Percentiles rank a stretch among this genome's conserved stretches.
Conservation (phyloP, 2,113 vertebrate species). For the Gasterosteus nipponicus region DNA sequence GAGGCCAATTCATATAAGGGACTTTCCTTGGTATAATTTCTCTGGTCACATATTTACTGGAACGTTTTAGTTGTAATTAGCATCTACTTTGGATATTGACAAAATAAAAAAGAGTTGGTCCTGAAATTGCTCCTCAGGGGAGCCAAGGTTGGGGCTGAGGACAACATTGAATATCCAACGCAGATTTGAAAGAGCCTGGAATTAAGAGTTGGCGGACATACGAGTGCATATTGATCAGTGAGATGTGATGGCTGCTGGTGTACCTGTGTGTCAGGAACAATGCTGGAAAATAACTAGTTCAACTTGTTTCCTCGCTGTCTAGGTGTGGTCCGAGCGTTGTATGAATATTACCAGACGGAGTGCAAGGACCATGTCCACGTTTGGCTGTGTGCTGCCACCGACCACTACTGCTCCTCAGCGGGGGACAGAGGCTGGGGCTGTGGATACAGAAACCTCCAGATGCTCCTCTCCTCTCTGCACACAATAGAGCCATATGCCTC, state of each 20-base stretch:
- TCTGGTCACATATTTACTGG: no score
- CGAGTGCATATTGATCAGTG: not conserved
- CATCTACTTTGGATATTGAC: no score
- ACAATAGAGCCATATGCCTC: constrained; percentile 80
- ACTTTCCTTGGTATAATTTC: no score
- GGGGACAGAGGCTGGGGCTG: constrained; percentile 96
- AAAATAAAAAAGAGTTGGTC: no score
- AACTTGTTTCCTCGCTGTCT: not conserved
- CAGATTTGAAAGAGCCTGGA: no score
- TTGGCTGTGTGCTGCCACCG: constrained; percentile 88
- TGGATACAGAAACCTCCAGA: constrained; percentile 96
- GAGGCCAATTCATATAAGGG: no score
- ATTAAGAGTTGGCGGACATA: no score
- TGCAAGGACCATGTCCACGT: constrained; percentile 82
- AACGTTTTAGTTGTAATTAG: no score
- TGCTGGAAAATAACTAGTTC: not conserved
- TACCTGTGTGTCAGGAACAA: not conserved
- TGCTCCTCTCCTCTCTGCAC: constrained; percentile 90
- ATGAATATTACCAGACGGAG: constrained; percentile 83
- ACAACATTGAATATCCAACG: no score
- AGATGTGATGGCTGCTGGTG: not conserved
- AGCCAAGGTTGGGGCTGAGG: no score
- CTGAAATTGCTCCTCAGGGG: no score
- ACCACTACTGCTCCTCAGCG: constrained; percentile 89
- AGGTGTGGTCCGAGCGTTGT: constrained; percentile 86